Percentiles rank a stretch among this genome's conserved stretches.
phyloP scores from a whole-genome alignment of 2,113 vertebrate genomes.

The Perccottus glenii region DNA sequence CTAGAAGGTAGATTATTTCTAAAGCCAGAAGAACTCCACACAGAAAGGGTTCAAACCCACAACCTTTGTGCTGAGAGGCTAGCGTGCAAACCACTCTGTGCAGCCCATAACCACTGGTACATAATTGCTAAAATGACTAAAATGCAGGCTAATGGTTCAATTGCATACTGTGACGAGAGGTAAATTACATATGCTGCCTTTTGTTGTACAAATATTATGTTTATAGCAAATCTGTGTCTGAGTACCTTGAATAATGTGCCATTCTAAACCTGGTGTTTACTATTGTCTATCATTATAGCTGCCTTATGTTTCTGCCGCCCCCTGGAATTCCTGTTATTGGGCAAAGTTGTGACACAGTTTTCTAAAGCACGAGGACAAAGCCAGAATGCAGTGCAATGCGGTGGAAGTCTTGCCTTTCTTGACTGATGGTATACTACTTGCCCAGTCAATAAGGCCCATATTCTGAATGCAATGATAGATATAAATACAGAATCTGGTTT shows the following conservation, averaged over 20 bases:
- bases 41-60: too few species aligned
- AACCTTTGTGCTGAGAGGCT: too few species aligned
- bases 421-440: background rate
- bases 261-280: background rate
- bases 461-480: conserved; percentile 1
- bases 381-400: background rate
- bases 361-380: background rate
- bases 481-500: conserved; percentile 1
- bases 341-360: conserved; percentile 4
- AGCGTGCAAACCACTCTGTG: too few species aligned
- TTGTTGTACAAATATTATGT: background rate
- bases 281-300: background rate
- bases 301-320: background rate
- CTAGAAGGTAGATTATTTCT: too few species aligned
- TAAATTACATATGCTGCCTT: conserved; percentile 4
- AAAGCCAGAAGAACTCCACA: too few species aligned
- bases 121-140: background rate
- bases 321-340: conserved; percentile 1
- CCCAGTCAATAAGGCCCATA: background rate
- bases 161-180: background rate
- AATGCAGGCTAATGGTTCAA: background rate
- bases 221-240: background rate
- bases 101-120: too few species aligned
- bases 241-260: background rate
- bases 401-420: background rate